Percentiles rank a stretch among this genome's conserved stretches.
These are phyloP conservation scores for Lepidocolaptes lacrymiger DNA, from an alignment of 2,797 vertebrate genomes.

Conservation along the genomic window DNA sequence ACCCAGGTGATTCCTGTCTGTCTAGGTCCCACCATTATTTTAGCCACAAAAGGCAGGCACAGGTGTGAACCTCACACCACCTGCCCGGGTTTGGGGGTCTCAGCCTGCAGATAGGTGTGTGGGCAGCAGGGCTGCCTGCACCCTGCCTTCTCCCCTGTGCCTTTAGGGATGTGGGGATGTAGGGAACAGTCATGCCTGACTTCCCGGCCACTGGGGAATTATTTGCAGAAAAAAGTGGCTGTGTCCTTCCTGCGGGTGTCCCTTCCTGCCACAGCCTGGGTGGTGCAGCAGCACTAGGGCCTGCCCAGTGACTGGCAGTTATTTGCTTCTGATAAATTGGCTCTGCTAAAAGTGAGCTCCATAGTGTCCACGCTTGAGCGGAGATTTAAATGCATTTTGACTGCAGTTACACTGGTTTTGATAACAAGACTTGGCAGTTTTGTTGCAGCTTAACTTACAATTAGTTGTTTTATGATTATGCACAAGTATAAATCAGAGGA, in stretches of 20 bases:
- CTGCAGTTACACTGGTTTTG: not conserved
- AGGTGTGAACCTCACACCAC: not conserved
- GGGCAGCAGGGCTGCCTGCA: not conserved
- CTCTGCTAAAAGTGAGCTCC: not conserved
- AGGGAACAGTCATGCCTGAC: not conserved
- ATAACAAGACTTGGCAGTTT: not conserved
- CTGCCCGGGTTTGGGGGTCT: not conserved
- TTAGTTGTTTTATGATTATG: not conserved
- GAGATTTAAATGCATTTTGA: not conserved
- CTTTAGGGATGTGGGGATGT: not conserved
- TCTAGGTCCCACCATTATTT: not conserved
- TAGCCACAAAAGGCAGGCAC: not conserved
- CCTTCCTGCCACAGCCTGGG: not conserved
- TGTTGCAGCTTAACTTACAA: not conserved
- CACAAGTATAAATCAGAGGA: not conserved
- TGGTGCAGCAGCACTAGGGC: not conserved
- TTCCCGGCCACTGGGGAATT: not conserved
- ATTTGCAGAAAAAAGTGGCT: not conserved
- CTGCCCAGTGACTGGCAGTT: not conserved
- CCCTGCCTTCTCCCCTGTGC: not conserved
- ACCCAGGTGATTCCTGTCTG: accelerated
- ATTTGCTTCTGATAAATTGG: not conserved
- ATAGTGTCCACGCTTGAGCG: accelerated
- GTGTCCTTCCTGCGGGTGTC: not conserved
- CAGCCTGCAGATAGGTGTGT: not conserved